Conservation (phyloP, 35 echinoderm and acorn worm species). For the Eucidaris tribuloides region DNA sequence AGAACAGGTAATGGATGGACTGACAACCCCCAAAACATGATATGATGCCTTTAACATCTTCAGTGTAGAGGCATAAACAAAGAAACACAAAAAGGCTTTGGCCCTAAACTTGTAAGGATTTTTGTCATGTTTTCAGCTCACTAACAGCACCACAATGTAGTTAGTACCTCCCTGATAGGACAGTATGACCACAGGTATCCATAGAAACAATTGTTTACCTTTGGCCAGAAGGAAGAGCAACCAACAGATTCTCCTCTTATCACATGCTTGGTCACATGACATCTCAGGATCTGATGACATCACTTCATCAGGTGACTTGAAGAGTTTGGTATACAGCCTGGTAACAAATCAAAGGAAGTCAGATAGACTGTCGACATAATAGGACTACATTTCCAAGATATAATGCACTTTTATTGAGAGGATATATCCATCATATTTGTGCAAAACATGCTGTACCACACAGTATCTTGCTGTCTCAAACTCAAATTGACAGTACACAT, state of each 20-base stretch:
- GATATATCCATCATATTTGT: background rate
- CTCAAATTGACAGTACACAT: too few relatives aligned
- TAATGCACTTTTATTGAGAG: background rate
- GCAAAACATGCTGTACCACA: too few relatives aligned
- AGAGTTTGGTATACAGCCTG: slow-evolving; percentile 16
- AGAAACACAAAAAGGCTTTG: too few relatives aligned
- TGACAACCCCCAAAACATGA: too few relatives aligned
- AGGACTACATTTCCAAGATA: background rate
- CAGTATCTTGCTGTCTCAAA: too few relatives aligned
- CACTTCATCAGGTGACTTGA: slow-evolving; percentile 10
- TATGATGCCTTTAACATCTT: too few relatives aligned
- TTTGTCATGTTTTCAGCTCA: background rate
- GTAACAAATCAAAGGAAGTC: too few relatives aligned
- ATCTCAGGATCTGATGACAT: background rate
- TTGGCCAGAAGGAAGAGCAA: slow-evolving; percentile 68
- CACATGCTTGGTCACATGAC: background rate
- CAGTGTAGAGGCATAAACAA: too few relatives aligned
- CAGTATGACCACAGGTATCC: background rate
- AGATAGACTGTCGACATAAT: too few relatives aligned
- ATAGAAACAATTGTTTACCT: slow-evolving; percentile 21
- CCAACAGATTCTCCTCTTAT: slow-evolving; percentile 56
- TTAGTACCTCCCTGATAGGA: background rate
- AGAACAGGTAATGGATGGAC: too few relatives aligned
- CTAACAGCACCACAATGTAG: background rate
- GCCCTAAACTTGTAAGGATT: too few relatives aligned